Conservation (phyloP, 2,888 invertebrate genomes). For the Volucella zonaria region DNA sequence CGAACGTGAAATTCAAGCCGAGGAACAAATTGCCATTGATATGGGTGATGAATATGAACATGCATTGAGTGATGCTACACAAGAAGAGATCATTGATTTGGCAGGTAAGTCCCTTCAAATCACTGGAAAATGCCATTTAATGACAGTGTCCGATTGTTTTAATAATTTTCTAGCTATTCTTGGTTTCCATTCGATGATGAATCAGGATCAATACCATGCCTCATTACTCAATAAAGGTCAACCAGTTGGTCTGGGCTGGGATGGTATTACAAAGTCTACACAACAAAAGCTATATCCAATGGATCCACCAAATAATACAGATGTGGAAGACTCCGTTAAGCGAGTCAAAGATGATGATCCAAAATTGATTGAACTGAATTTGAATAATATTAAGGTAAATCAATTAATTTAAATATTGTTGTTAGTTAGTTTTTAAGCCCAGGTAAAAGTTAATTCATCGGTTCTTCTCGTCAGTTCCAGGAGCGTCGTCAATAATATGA, state of each 20-base stretch:
- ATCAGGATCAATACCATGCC: constrained; percentile 99
- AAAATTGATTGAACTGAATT: constrained; percentile 95
- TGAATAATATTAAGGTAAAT: constrained; percentile 98
- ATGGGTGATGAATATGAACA: constrained; percentile 96
- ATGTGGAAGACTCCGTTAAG: constrained; percentile 95
- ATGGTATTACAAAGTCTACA: constrained; percentile 96
- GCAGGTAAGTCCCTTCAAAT: constrained; percentile 87
- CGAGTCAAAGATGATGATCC: constrained; percentile 95
- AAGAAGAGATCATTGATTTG: constrained; percentile 99
- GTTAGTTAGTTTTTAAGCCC: too few species aligned
- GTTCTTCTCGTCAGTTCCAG: too few species aligned
- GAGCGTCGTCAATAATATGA: too few species aligned
- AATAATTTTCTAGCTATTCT: constrained; percentile 89
- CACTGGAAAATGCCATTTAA: constrained; percentile 20
- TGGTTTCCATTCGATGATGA: constrained; percentile 99
- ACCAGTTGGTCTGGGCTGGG: constrained; percentile 95
- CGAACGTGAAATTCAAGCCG: constrained; percentile 89
- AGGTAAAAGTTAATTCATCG: too few species aligned
- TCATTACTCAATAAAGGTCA: constrained; percentile 96
- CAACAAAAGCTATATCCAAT: constrained; percentile 94
- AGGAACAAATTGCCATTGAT: constrained; percentile 96
- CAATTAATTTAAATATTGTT: not conserved
- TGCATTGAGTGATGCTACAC: constrained; percentile 93
- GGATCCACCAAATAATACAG: constrained; percentile 98
- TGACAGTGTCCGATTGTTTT: not conserved